Evolutionary conservation across 1,140 invertebrate species (phyloP), one percentile per base, ranked within the genome.

Genomic region (Watersipora subatra): DNA sequence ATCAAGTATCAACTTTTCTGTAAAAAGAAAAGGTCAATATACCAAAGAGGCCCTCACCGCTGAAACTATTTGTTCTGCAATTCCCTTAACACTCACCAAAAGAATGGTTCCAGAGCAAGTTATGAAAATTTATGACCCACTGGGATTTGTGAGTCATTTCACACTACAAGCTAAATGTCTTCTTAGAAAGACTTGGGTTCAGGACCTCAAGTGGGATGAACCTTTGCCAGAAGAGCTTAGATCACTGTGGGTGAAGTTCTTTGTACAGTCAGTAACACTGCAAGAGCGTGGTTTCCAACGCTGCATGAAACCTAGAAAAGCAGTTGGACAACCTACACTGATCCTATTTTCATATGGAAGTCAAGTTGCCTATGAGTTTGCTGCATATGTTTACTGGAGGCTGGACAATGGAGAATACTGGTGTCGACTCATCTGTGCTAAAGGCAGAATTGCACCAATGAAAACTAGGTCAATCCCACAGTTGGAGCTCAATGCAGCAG

Each of bases 61-160:
- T n/a, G n/a, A n/a, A n/a, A n/a, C n/a, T n/a, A n/a, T n/a, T n/a
- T n/a, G n/a, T n/a, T n/a, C n/a, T n/a, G n/a, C n/a, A n/a, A n/a
- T n/a, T n/a, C n/a, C n/a, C n/a, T n/a, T n/a, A n/a, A n/a, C n/a
- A 12, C n/a, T 7, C 7, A 46, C 34, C 7, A 12, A n/a, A n/a
- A n/a, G 59, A 2, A 61, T 61, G 7, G 24, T 61, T 2, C 25
- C n/a, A 61, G 59, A 61, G 25, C 59, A 61, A 28, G 59, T 25
- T 20, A 61, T 61, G 59, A 19, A 27, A 20, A 28, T 70, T 12
- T 73, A 63, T 57, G 72, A 73, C 56, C 71, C 71, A 0, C 61
- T 70, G 19, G 71, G 71, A 26, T 28, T 66, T 20, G 29, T 64
- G 0, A 19, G 67, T 1, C 55, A 27, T 2, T 63, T 64, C 17